phyloP scores from a whole-genome alignment of 2,113 vertebrate genomes.

The Pelecanoides urinatrix region DNA sequence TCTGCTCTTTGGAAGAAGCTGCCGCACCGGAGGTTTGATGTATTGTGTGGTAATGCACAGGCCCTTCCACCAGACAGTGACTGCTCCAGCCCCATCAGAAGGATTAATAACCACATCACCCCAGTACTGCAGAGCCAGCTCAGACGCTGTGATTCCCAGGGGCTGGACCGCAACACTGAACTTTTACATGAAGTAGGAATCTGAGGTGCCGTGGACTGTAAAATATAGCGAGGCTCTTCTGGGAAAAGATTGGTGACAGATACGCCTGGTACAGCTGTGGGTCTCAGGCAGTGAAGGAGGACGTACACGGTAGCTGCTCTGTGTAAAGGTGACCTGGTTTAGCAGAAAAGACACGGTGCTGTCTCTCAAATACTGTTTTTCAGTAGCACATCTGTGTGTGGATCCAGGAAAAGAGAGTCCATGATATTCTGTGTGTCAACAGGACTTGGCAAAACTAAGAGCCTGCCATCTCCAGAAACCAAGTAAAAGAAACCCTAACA shows the following conservation, averaged over 20 bases:
- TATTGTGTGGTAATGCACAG: background rate
- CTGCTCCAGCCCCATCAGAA: background rate
- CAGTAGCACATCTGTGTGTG: background rate
- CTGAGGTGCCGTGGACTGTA: background rate
- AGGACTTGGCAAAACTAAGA: background rate
- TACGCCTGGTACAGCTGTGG: background rate
- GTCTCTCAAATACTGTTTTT: background rate
- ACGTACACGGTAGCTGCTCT: background rate
- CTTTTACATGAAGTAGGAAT: background rate
- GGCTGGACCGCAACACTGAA: background rate
- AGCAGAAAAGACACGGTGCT: background rate
- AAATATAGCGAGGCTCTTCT: background rate
- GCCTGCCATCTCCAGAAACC: background rate
- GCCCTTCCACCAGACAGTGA: background rate
- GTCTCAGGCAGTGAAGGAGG: background rate
- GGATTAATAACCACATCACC: conserved; percentile 10
- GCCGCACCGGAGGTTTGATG: background rate
- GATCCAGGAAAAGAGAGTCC: background rate
- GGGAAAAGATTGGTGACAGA: background rate
- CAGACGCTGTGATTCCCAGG: background rate
- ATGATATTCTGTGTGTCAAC: background rate
- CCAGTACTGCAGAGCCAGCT: background rate
- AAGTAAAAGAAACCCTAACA: background rate
- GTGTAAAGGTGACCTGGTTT: background rate
- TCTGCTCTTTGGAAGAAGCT: background rate